phyloP scores from a whole-genome alignment of 2,113 vertebrate species.

The Varanus komodoensis region DNA sequence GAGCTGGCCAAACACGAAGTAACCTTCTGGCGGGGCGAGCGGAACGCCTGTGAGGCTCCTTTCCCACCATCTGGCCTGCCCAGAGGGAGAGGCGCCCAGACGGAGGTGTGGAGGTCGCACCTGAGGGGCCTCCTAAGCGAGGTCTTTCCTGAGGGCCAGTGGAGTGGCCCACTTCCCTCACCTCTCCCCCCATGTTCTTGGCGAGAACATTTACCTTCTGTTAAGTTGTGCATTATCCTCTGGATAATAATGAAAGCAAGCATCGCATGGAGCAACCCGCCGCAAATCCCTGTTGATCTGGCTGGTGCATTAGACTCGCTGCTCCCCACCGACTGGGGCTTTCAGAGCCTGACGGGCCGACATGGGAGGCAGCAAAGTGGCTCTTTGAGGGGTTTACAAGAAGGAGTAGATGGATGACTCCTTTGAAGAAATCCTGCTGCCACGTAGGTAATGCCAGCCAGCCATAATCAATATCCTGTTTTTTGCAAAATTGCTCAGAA shows the following conservation, averaged over 20 bases:
- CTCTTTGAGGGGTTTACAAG: background rate
- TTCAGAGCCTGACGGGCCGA: background rate
- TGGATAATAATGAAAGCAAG: constrained; percentile 48
- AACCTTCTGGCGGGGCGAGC: too few relatives aligned
- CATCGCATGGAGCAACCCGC: constrained; percentile 36
- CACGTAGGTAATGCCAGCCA: background rate
- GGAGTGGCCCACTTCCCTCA: too few relatives aligned
- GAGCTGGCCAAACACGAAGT: too few relatives aligned
- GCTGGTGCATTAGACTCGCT: constrained; percentile 1
- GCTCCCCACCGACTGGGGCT: constrained; percentile 11
- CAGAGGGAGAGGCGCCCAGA: too few relatives aligned
- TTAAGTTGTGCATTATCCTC: constrained; percentile 55
- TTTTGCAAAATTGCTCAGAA: background rate
- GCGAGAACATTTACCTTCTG: constrained; percentile 10
- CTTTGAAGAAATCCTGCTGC: background rate
- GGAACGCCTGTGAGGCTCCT: too few relatives aligned
- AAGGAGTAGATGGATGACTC: background rate
- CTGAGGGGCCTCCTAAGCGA: too few relatives aligned
- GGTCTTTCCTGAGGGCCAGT: too few relatives aligned
- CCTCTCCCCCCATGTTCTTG: background rate
- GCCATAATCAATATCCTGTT: background rate
- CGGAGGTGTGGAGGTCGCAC: too few relatives aligned
- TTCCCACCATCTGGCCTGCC: too few relatives aligned
- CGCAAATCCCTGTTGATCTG: constrained; percentile 46
- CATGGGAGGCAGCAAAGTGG: background rate